Conservation (phyloP, 2,797 vertebrate species). For the Cynopterus sphinx region DNA sequence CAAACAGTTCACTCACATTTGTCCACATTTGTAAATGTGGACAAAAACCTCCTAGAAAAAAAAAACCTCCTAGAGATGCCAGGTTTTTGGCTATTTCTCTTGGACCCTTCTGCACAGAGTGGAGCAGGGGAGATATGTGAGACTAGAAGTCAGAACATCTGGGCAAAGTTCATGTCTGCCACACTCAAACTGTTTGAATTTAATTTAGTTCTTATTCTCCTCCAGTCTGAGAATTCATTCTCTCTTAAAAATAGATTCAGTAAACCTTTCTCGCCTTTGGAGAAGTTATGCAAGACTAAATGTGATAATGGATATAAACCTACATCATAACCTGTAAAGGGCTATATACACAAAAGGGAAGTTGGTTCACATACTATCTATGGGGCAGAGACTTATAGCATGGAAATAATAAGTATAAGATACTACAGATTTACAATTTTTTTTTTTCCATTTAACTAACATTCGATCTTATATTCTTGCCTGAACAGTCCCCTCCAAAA, state of each 20-base stretch:
- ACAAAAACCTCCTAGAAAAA: too few species aligned
- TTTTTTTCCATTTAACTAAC: neutral
- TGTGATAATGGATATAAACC: neutral
- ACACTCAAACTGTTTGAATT: neutral
- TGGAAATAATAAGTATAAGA: neutral
- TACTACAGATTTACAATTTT: neutral
- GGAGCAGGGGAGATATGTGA: rapidly evolving
- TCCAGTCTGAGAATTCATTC: neutral
- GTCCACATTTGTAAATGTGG: neutral
- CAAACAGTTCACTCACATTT: neutral
- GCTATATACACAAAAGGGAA: neutral
- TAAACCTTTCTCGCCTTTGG: neutral
- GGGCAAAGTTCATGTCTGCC: neutral
- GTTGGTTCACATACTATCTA: neutral
- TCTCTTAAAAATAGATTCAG: slow-evolving; percentile 23
- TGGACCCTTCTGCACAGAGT: rapidly evolving
- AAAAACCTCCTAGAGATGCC: neutral
- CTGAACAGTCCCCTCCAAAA: neutral
- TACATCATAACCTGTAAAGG: neutral
- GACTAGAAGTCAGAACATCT: neutral
- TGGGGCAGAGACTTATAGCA: neutral
- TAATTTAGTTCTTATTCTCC: neutral
- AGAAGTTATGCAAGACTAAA: neutral
- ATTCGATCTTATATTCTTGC: neutral
- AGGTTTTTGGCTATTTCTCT: neutral